These are phyloP conservation scores for Ochlodes sylvanus DNA, from an alignment of 2,888 invertebrate species.

Conservation along the genomic window DNA sequence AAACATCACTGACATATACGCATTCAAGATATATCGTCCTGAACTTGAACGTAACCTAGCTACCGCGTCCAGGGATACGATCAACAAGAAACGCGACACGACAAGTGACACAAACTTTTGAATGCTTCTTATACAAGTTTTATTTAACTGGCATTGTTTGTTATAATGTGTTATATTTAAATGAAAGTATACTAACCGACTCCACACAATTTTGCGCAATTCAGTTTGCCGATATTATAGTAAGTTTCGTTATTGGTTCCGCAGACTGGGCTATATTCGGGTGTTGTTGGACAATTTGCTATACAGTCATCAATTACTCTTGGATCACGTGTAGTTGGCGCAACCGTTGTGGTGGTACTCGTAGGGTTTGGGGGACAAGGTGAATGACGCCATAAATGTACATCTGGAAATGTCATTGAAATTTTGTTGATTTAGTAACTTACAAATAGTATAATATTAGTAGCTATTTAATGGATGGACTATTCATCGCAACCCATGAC, in stretches of 20 bases:
- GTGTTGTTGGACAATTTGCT: constrained; percentile 54
- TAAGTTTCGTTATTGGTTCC: constrained; percentile 62
- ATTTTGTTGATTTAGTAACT: neutral
- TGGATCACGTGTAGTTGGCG: neutral
- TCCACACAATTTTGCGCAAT: constrained; percentile 64
- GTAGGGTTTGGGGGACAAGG: neutral
- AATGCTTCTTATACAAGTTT: no score
- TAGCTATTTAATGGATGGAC: no score
- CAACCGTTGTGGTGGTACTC: neutral
- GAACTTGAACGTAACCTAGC: no score
- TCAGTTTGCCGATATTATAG: constrained; percentile 56
- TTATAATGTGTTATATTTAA: no score
- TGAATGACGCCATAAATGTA: constrained; percentile 19
- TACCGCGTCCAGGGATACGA: no score
- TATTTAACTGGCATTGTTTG: no score
- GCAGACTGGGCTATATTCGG: constrained; percentile 68
- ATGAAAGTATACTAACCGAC: constrained; percentile 51
- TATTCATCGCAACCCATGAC: no score
- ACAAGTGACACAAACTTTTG: no score
- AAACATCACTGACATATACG: no score
- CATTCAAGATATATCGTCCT: no score
- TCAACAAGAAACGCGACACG: no score
- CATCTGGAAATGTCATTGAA: constrained; percentile 10
- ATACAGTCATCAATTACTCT: constrained; percentile 7
- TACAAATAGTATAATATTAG: no score